Conservation (phyloP, 2,888 invertebrate genomes). For the Nomada fucata region DNA sequence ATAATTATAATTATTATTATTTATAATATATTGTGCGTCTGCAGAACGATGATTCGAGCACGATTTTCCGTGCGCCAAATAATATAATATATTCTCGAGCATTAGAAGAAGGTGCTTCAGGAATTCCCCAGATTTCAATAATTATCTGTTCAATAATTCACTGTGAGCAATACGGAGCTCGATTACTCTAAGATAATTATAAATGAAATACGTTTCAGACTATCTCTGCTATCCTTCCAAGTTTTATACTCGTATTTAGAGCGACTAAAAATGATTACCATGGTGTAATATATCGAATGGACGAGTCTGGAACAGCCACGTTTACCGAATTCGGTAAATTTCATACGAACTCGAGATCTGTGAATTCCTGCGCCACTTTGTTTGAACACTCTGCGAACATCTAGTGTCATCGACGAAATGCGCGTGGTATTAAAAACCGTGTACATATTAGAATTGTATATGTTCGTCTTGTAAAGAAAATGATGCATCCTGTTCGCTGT, state of each 20-base stretch:
- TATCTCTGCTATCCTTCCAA: no score
- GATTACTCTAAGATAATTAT: background rate
- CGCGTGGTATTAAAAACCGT: slow-evolving; percentile 48
- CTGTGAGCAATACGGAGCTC: background rate
- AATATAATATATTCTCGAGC: background rate
- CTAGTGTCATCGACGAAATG: slow-evolving; percentile 41
- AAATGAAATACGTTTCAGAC: background rate
- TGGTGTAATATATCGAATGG: background rate
- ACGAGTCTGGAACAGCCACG: background rate
- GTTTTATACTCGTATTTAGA: no score
- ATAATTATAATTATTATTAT: slow-evolving; percentile 69
- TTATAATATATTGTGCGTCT: slow-evolving; percentile 70
- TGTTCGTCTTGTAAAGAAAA: slow-evolving; percentile 50
- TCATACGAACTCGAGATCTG: background rate
- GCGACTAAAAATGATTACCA: no score
- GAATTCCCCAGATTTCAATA: background rate
- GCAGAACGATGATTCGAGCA: slow-evolving; percentile 18
- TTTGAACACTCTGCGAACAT: slow-evolving; percentile 14
- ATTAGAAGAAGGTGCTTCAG: background rate
- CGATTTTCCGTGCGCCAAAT: slow-evolving; percentile 31
- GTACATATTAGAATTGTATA: slow-evolving; percentile 55
- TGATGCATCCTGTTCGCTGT: slow-evolving; percentile 46
- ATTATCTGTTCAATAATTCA: background rate
- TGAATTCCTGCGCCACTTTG: slow-evolving; percentile 1
- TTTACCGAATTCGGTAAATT: no score